Percentiles rank a stretch among this genome's conserved stretches.
Conservation (phyloP, 2,797 vertebrate species). For the Luscinia megarhynchos region DNA sequence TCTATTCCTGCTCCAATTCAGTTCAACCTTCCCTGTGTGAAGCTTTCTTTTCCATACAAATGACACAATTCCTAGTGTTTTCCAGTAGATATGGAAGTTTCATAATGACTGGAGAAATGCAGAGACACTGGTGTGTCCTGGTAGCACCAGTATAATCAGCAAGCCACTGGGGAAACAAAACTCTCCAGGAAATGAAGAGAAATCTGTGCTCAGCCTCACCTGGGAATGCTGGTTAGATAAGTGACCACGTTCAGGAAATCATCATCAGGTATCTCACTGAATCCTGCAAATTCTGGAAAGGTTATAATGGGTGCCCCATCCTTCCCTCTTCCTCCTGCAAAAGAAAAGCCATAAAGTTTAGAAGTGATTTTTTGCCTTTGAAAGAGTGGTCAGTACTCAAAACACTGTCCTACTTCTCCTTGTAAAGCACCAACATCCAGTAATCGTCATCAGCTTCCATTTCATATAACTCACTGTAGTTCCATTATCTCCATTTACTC, state of each 20-base stretch:
- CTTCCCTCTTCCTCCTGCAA: conserved; percentile 90
- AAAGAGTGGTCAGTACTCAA: neutral
- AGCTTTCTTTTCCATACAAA: neutral
- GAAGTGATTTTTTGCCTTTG: neutral
- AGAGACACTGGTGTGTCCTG: neutral
- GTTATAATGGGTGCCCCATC: conserved; percentile 94
- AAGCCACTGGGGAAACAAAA: neutral
- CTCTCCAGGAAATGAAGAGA: neutral
- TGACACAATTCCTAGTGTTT: neutral
- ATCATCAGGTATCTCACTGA: conserved; percentile 90
- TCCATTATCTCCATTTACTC: neutral
- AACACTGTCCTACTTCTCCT: neutral
- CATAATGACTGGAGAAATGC: neutral
- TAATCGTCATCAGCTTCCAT: neutral
- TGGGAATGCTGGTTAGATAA: conserved; percentile 94
- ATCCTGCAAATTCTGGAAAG: conserved; percentile 90
- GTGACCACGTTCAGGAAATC: conserved; percentile 95
- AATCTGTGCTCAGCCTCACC: conserved; percentile 71
- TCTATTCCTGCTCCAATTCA: neutral
- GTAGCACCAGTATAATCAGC: neutral
- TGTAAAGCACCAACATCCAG: neutral
- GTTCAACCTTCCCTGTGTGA: neutral
- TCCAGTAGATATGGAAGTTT: neutral
- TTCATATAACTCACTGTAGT: neutral
- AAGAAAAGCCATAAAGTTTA: conserved; percentile 14